Evolutionary conservation across 2,797 vertebrate genomes (phyloP), one percentile per base, ranked within the genome.

Genomic region (Trachurus trachurus): DNA sequence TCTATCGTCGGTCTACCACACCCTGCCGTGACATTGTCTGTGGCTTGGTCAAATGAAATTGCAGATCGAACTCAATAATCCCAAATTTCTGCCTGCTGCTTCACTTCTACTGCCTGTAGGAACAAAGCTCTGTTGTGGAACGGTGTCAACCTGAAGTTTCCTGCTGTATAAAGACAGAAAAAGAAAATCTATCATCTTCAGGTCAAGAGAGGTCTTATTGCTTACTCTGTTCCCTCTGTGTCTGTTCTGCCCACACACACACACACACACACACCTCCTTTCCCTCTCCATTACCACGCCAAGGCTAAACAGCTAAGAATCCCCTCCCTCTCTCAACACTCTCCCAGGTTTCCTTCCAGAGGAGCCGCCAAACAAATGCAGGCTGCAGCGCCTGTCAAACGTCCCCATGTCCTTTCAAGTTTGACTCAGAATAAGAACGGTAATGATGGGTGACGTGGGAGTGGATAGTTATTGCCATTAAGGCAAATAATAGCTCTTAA

Each of bases 401-500:
- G 44, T 86, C 80, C 80, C 67, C 8, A 58, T 90, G 87, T 92
- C 89, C 91, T 94, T 94, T 92, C 77, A 91, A 89, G 91, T 92
- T 89, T 71, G 81, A 87, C 87, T 90, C 81, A 69, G 87, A 92
- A 92, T 90, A 91, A 94, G 91, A 89, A 87, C 70, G 31, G 71
- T 93, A 92, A 93, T 93, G 88, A 90, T 40, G 76, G 80, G 74
- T 91, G 85, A 92, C 49, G 81, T 84, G 76, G 77, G 84, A 85
- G 90, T 81, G 83, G 79, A 83, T 89, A 87, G 82, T 91, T 87
- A 90, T 81, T 61, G 81, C 81, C 16, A 77, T 89, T 83, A 87
- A 77, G 76, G 89, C 87, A 93, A 93, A 94, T 94, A 91, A 93
- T 92, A 90, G 86, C 89, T 91, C 85, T 92, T 93, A 94, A 93